phyloP scores from a whole-genome alignment of 1,140 invertebrate species.

The Diorhabda elongata region DNA sequence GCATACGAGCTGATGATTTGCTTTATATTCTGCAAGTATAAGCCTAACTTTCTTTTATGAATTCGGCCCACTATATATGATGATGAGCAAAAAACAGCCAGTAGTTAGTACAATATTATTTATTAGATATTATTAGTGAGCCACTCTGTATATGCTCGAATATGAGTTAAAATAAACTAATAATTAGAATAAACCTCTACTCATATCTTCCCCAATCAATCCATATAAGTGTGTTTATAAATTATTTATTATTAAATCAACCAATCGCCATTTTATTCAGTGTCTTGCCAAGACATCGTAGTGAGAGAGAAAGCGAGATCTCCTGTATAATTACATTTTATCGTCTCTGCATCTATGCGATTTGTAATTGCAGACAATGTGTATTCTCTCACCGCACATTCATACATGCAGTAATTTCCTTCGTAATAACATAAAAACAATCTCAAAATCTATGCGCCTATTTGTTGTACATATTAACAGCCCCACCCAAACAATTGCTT shows the following conservation, averaged over 20 bases:
- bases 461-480: slow-evolving; percentile 20
- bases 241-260: slow-evolving; percentile 13
- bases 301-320: neutral
- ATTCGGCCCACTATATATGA: no score
- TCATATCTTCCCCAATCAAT: no score
- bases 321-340: slow-evolving; percentile 19
- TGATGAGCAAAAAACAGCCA: no score
- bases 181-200: no score
- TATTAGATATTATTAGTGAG: no score
- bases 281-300: slow-evolving; percentile 8
- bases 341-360: slow-evolving; percentile 12
- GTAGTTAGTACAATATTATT: no score
- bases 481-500: slow-evolving; percentile 22
- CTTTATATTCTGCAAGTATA: no score
- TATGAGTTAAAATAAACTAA: no score
- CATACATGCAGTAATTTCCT: slow-evolving; percentile 12
- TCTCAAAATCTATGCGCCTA: slow-evolving; percentile 21
- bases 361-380: slow-evolving; percentile 18
- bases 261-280: slow-evolving; percentile 18
- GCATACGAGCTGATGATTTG: no score
- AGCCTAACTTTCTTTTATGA: no score
- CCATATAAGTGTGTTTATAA: slow-evolving; percentile 4
- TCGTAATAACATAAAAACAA: slow-evolving; percentile 14
- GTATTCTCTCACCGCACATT: slow-evolving; percentile 18
- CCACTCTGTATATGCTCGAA: no score